Evolutionary conservation across 1,140 invertebrate genomes (phyloP).

Genomic region (Anoplolepis gracilipes): DNA sequence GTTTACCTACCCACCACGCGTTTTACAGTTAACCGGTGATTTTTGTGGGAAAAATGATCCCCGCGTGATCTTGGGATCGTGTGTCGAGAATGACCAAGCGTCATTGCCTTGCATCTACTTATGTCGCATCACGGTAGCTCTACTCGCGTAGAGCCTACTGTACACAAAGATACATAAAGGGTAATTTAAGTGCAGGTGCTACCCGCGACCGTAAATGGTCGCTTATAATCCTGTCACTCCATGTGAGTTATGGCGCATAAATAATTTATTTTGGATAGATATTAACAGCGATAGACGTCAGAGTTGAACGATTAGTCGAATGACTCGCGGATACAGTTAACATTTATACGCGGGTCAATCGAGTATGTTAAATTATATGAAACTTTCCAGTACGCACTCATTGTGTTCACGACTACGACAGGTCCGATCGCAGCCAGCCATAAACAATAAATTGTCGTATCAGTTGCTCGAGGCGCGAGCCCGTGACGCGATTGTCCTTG

Average conservation of each 20-base stretch:
- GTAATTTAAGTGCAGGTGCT: slow-evolving; percentile 45
- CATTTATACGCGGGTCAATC: slow-evolving; percentile 48
- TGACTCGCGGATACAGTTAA: slow-evolving; percentile 47
- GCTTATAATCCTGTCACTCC: slow-evolving; percentile 38
- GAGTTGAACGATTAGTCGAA: slow-evolving; percentile 35
- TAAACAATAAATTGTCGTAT: slow-evolving; percentile 59
- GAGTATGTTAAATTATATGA: slow-evolving; percentile 45
- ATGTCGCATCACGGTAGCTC: slow-evolving; percentile 36
- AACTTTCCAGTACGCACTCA: slow-evolving; percentile 26
- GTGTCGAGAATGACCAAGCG: slow-evolving; percentile 32
- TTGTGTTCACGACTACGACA: slow-evolving; percentile 35
- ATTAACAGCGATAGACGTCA: slow-evolving; percentile 48
- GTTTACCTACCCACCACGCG: slow-evolving; percentile 35
- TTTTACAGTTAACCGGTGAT: slow-evolving; percentile 74
- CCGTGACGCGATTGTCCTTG: slow-evolving; percentile 64
- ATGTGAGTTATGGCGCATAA: slow-evolving; percentile 42
- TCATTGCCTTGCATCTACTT: slow-evolving; percentile 3
- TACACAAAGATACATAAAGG: slow-evolving; percentile 7
- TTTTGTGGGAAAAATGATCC: slow-evolving; percentile 68
- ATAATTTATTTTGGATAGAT: slow-evolving; percentile 57
- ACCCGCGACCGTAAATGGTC: not conserved
- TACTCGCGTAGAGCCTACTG: not conserved
- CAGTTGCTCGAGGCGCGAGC: slow-evolving; percentile 33
- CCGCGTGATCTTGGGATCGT: slow-evolving; percentile 43
- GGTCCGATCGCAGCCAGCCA: slow-evolving; percentile 14